phyloP scores from a whole-genome alignment of 2,888 invertebrate species.

The Pristionchus arcanus region DNA sequence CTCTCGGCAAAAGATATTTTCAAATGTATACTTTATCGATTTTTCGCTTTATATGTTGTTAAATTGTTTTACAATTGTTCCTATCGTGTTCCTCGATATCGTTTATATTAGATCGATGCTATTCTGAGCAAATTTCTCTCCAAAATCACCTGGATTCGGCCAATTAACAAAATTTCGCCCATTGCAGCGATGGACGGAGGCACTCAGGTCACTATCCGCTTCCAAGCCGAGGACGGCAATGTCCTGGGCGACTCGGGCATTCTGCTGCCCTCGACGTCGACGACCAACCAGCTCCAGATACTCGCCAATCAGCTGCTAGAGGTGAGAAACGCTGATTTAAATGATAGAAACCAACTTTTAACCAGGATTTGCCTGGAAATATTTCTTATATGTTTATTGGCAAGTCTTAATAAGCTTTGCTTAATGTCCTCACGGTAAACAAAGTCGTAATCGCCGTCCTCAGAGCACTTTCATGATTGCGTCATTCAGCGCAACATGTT shows the following conservation, averaged over 20 bases:
- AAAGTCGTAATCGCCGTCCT: not conserved
- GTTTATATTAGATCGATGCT: not conserved
- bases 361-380: no score
- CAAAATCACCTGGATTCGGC: not conserved
- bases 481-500: not conserved
- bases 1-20: not conserved
- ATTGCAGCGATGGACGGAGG: conserved; percentile 53
- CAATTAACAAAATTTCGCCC: no score
- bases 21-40: not conserved
- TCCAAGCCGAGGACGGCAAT: conserved; percentile 66
- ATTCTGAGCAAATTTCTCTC: not conserved
- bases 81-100: not conserved
- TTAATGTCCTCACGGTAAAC: no score
- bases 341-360: no score
- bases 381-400: no score
- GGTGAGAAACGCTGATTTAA: not conserved
- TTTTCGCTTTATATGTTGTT: not conserved
- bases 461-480: not conserved
- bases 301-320: conserved; percentile 66
- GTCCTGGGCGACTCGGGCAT: conserved; percentile 72
- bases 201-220: conserved; percentile 56
- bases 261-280: conserved; percentile 71
- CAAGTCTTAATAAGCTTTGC: no score
- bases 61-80: not conserved
- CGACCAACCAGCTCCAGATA: conserved; percentile 70